Conservation (phyloP, 2,888 invertebrate species). For the Campoplex nolae region DNA sequence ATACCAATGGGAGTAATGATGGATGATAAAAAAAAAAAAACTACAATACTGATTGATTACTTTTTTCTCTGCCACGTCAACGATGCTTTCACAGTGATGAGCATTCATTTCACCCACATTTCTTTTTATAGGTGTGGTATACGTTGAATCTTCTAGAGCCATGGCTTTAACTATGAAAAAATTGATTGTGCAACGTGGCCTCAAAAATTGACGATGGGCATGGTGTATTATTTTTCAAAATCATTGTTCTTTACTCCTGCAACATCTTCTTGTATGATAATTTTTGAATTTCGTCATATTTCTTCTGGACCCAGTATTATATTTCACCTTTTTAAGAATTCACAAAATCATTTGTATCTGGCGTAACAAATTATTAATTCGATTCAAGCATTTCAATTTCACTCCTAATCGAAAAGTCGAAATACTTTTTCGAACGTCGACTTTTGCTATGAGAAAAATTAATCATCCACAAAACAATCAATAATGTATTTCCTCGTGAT, state of each 20-base stretch:
- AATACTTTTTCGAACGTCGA: no score
- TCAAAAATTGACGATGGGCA: slow-evolving; percentile 28
- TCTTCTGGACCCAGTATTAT: not conserved
- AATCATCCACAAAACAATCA: not conserved
- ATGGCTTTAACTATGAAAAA: slow-evolving; percentile 20
- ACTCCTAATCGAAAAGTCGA: not conserved
- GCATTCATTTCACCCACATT: slow-evolving; percentile 39
- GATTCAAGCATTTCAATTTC: no score
- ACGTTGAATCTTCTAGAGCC: slow-evolving; percentile 1
- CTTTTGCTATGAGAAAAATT: no score
- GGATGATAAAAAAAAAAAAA: slow-evolving; percentile 33
- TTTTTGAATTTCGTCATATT: not conserved
- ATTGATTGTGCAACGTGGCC: slow-evolving; percentile 21
- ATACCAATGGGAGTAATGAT: not conserved
- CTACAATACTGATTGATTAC: slow-evolving; percentile 39
- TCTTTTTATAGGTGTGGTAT: slow-evolving; percentile 34
- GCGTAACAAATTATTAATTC: no score
- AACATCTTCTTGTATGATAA: slow-evolving; percentile 4
- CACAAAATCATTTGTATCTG: not conserved
- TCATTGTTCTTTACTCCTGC: slow-evolving; percentile 12
- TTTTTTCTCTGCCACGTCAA: slow-evolving; percentile 22
- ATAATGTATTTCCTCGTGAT: not conserved
- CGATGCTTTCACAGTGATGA: slow-evolving; percentile 28
- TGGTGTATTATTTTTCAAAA: slow-evolving; percentile 7
- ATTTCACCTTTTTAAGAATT: not conserved